phyloP scores from a whole-genome alignment of 2,797 vertebrate genomes.

The Alosa sapidissima region DNA sequence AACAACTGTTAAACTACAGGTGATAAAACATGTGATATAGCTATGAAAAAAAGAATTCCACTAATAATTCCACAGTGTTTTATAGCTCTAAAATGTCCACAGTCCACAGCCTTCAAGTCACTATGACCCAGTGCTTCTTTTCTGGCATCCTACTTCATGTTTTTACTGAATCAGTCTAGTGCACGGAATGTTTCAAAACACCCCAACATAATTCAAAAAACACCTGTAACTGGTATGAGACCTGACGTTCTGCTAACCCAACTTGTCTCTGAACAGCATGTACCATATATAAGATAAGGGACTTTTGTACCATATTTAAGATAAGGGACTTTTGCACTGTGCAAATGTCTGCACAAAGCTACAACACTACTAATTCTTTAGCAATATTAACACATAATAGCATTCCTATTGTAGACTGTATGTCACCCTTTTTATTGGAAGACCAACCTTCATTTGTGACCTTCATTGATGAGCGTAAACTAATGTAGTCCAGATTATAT shows the following conservation, averaged over 20 bases:
- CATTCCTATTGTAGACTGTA: not conserved
- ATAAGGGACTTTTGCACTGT: too few relatives aligned
- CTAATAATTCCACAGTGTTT: not conserved
- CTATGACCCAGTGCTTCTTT: not conserved
- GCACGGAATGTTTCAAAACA: not conserved
- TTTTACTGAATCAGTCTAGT: not conserved
- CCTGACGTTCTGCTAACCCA: not conserved
- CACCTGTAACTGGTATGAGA: conserved; percentile 6
- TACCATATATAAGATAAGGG: not conserved
- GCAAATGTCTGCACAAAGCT: not conserved
- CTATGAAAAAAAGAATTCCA: not conserved
- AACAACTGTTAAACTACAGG: not conserved
- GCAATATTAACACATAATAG: not conserved
- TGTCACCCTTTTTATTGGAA: not conserved
- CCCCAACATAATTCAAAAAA: not conserved
- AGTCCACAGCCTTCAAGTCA: not conserved
- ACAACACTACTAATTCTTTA: not conserved
- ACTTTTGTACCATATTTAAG: not conserved
- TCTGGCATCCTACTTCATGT: not conserved
- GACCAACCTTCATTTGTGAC: not conserved
- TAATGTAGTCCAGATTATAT: not conserved
- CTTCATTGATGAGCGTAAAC: not conserved
- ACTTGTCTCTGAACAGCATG: not conserved
- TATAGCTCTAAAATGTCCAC: not conserved
- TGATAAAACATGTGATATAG: not conserved